A percentile compares a stretch with the other conserved stretches of the same genome.
Evolutionary conservation across 2,113 vertebrate species (phyloP).

Genomic region (Triplophysa tibetana): DNA sequence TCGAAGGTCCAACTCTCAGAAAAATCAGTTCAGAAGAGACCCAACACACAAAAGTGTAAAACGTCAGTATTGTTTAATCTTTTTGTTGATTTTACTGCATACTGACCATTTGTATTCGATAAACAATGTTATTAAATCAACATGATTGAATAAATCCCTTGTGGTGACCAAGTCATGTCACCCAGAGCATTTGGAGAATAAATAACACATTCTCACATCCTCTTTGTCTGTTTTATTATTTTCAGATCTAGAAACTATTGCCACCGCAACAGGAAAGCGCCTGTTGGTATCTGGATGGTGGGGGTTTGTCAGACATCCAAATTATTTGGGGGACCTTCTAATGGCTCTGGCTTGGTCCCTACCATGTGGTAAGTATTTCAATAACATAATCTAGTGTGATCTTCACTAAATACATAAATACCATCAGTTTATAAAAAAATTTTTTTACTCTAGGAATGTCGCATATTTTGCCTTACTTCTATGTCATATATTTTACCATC

Average conservation of each 20-base stretch:
- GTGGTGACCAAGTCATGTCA: neutral
- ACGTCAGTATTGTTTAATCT: slow-evolving; percentile 65
- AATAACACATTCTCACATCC: neutral
- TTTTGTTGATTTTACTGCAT: neutral
- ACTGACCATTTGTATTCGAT: neutral
- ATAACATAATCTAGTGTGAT: slow-evolving; percentile 6
- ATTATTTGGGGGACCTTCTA: slow-evolving; percentile 87
- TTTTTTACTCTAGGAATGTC: slow-evolving; percentile 69
- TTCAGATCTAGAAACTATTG: slow-evolving; percentile 82
- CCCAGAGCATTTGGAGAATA: neutral
- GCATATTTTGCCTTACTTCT: slow-evolving; percentile 87
- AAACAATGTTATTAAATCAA: neutral
- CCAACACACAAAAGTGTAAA: slow-evolving; percentile 80
- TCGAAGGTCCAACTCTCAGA: slow-evolving; percentile 88
- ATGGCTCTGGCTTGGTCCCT: slow-evolving; percentile 93
- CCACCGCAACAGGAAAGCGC: slow-evolving; percentile 83
- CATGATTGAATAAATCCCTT: neutral
- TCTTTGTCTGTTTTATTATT: neutral
- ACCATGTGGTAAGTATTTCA: slow-evolving; percentile 81
- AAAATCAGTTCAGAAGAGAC: slow-evolving; percentile 86
- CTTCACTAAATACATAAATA: neutral
- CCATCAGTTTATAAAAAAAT: neutral
- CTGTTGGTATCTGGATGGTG: slow-evolving; percentile 91
- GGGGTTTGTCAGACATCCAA: slow-evolving; percentile 89
- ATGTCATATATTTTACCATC: slow-evolving; percentile 80